phyloP scores from a whole-genome alignment of 1,140 invertebrate genomes.

The Tetragonula clypearis region DNA sequence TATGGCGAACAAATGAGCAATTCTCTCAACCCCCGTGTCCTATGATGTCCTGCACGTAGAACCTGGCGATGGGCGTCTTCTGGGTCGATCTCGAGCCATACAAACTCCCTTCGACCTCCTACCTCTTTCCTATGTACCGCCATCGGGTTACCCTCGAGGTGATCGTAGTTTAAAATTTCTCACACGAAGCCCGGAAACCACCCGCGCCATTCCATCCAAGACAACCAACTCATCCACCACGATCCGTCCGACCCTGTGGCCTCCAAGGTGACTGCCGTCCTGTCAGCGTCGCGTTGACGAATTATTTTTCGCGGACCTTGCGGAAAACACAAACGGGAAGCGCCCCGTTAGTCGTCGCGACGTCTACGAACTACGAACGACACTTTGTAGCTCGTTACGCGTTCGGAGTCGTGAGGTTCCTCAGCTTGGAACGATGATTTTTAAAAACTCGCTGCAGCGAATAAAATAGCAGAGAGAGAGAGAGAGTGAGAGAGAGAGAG shows the following conservation, averaged over 20 bases:
- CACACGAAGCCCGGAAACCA: conserved; percentile 70
- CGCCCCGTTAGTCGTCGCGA: neutral
- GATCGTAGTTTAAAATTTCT: conserved; percentile 77
- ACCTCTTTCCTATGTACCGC: conserved; percentile 62
- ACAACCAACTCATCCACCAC: conserved; percentile 59
- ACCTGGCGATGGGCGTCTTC: conserved; percentile 71
- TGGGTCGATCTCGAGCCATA: conserved; percentile 70
- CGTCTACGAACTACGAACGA: neutral
- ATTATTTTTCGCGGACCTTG: conserved; percentile 57
- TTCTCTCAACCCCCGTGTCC: conserved; percentile 76
- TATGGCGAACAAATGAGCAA: conserved; percentile 78
- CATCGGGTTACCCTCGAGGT: conserved; percentile 65
- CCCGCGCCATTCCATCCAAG: conserved; percentile 51
- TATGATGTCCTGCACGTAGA: conserved; percentile 77
- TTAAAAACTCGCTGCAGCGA: neutral
- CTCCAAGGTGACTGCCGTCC: conserved; percentile 41
- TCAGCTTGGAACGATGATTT: neutral
- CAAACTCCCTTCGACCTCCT: conserved; percentile 58
- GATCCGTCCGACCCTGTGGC: conserved; percentile 28
- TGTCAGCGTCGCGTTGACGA: conserved; percentile 55
- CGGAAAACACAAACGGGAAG: too few relatives aligned
- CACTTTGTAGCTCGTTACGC: neutral
- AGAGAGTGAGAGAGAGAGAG: too few relatives aligned
- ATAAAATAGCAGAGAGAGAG: too few relatives aligned
- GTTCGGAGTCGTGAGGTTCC: too few relatives aligned